Percentiles rank a stretch among this genome's conserved stretches.
Evolutionary conservation across 2,797 vertebrate genomes (phyloP).

Genomic region (Cirrhinus mrigala): DNA sequence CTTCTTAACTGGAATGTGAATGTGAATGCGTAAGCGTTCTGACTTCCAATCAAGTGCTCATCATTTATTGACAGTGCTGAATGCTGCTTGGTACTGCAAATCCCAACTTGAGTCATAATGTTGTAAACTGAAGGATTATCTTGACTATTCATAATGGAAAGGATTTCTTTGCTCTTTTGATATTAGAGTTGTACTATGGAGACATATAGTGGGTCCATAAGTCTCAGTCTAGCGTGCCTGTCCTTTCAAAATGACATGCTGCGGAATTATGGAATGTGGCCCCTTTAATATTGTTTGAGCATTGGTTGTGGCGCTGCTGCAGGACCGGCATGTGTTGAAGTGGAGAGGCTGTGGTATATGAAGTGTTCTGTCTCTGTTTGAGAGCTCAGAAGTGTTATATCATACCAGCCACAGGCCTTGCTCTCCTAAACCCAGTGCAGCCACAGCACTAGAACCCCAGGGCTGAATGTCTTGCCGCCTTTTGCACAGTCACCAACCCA

Average conservation of each 20-base stretch:
- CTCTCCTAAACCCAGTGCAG: not conserved
- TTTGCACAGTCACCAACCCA: not conserved
- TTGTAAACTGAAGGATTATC: not conserved
- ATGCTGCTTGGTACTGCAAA: not conserved
- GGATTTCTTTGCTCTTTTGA: not conserved
- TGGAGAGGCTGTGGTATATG: not conserved
- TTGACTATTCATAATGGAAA: not conserved
- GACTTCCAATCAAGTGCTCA: not conserved
- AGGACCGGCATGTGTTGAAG: not conserved
- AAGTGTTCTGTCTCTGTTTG: not conserved
- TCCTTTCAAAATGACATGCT: not conserved
- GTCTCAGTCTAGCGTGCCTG: not conserved
- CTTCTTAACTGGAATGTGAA: not conserved
- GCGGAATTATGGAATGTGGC: not conserved
- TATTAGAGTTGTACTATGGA: not conserved
- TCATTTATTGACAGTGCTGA: conserved; percentile 6
- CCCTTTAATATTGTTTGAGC: not conserved
- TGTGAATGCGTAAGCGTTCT: not conserved
- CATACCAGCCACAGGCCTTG: not conserved
- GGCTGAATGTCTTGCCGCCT: not conserved
- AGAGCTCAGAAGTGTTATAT: not conserved
- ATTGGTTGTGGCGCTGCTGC: not conserved
- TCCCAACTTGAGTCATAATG: not conserved
- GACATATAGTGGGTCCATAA: not conserved
- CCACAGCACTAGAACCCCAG: conserved; percentile 15